Conservation (phyloP, 35 echinoderm and acorn worm genomes). For the Nesometra sesokonis region DNA sequence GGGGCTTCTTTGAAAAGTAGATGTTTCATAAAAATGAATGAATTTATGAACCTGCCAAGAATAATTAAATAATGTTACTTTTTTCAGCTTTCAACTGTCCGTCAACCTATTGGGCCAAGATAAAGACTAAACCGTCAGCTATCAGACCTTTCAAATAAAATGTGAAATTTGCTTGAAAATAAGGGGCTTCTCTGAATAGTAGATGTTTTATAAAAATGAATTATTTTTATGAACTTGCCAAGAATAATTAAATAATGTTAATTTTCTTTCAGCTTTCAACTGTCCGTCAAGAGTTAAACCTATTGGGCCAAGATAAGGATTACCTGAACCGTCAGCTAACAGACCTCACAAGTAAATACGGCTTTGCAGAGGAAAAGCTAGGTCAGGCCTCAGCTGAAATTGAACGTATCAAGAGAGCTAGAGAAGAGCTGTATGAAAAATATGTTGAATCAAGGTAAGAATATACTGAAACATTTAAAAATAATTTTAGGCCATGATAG, state of each 20-base stretch:
- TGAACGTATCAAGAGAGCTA: constrained; percentile 66
- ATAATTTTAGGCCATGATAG: too few species aligned
- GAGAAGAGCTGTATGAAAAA: constrained; percentile 98
- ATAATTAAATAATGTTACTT: too few species aligned
- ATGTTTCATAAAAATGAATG: too few species aligned
- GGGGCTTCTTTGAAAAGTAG: too few species aligned
- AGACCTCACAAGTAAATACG: constrained; percentile 51
- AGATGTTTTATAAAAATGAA: too few species aligned
- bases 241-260: too few species aligned
- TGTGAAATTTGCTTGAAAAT: too few species aligned
- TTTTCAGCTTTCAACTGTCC: constrained; percentile 46
- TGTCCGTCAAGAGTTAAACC: constrained; percentile 57
- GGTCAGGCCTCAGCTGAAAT: constrained; percentile 21
- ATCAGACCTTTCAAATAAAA: constrained; percentile 47
- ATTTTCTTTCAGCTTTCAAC: constrained; percentile 36
- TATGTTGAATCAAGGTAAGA: constrained; percentile 90
- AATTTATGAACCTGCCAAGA: too few species aligned
- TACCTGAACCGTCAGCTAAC: constrained; percentile 63
- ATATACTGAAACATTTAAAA: too few species aligned
- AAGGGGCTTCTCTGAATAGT: too few species aligned
- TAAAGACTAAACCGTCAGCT: constrained; percentile 70
- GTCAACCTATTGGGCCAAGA: constrained; percentile 78
- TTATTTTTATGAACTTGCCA: too few species aligned
- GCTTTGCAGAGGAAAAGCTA: constrained; percentile 54
- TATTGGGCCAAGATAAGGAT: constrained; percentile 79